Conservation (phyloP, 2,797 vertebrate species). For the Pteronotus mesoamericanus region DNA sequence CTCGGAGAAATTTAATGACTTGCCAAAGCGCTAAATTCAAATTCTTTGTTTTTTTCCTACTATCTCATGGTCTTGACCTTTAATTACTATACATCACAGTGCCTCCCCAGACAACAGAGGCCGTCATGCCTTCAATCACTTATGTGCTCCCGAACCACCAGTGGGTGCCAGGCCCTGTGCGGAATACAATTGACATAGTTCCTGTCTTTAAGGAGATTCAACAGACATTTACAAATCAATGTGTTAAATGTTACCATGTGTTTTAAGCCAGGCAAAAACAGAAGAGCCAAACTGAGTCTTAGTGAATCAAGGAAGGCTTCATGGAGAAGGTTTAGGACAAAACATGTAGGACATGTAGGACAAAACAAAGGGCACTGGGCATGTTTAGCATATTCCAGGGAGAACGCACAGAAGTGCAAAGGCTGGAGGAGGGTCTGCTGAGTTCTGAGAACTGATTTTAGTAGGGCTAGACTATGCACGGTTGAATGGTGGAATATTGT, state of each 20-base stretch:
- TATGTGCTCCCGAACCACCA: not conserved
- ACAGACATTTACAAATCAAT: not conserved
- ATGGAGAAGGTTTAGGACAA: not conserved
- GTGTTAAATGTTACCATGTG: not conserved
- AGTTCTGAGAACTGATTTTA: not conserved
- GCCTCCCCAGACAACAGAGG: not conserved
- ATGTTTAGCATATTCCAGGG: not conserved
- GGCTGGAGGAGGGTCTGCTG: not conserved
- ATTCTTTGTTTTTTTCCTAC: not conserved
- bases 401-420: not conserved
- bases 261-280: not conserved
- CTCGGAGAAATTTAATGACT: constrained; percentile 19
- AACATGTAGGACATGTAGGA: not conserved
- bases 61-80: not conserved
- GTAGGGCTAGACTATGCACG: not conserved
- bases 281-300: not conserved
- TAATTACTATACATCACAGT: not conserved
- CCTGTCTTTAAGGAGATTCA: not conserved
- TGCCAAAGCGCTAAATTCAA: constrained; percentile 25
- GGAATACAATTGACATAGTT: not conserved
- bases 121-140: not conserved
- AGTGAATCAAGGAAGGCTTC: not conserved
- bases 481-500: not conserved
- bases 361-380: not conserved
- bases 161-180: not conserved